Evolutionary conservation across 2,888 invertebrate genomes (phyloP), one percentile per base, ranked within the genome.

Genomic region (Ornithoptera alexandrae): DNA sequence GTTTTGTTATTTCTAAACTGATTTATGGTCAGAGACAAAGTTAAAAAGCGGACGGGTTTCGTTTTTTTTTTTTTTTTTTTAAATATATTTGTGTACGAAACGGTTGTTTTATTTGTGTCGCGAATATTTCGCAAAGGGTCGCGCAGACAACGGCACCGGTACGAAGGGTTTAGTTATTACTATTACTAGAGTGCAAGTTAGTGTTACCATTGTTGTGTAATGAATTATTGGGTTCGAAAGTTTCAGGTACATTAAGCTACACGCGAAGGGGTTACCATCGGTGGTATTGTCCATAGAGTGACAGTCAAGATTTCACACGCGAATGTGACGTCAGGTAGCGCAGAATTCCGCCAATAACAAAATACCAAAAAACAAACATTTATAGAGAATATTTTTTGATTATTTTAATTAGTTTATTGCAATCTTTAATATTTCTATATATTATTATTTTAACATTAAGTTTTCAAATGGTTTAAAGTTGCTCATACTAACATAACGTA

Each of bases 21-120:
- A 92, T 92, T 92, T 92, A 92, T 92, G 86, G 77, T 85, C 79
- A 86, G 85, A 85, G 86, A 88, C 87, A 89, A 87, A 87, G 82
- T 89, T 77, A 79, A 86, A 90, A 89, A 88, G 80, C 79, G 81
- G 80, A 79, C 76, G 78, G 86, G 66, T 70, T 39, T 39, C 7
- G 10, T 63, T 85, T 88, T 67, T 67, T 85, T 88, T 88, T 67
- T 88, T 67, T 85, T 88, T 88, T 87, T 88, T 83, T 88, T 82
- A 82, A 89, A 90, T 92, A 90, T 92, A 92, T 92, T 92, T 92
- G 91, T 90, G 84, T 88, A 88, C 72, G 74, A 78, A 85, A 87
- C 91, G 92, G 92, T 90, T 91, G 92, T 92, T 92, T 90, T 92
- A 89, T 92, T 92, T 91, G 90, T 86, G 87, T 85, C 88, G 80